Percentiles rank a stretch among this genome's conserved stretches.
Conservation (phyloP, 2,113 vertebrate genomes). For the Tretioscincus oriximinensis region DNA sequence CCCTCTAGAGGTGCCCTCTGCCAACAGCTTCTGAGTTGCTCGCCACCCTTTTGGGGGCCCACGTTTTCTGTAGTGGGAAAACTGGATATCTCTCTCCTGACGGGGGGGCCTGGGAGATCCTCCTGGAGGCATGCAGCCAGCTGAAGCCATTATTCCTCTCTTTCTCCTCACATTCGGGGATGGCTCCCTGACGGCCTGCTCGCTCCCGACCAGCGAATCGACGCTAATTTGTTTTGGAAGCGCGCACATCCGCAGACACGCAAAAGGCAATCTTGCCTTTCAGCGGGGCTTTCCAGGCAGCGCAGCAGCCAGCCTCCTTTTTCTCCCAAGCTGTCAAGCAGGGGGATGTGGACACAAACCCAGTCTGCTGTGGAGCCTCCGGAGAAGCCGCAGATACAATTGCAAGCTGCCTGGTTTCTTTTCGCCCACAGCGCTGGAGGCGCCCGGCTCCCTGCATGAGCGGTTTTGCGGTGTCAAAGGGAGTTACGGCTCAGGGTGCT, state of each 20-base stretch:
- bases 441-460: not conserved
- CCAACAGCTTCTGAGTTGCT: constrained; percentile 38
- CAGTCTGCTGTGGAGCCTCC: not conserved
- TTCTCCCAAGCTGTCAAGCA: not conserved
- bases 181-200: constrained; percentile 63
- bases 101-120: constrained; percentile 60
- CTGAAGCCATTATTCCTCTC: constrained; percentile 66
- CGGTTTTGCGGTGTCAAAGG: not conserved
- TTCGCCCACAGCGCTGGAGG: not conserved
- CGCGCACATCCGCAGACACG: constrained; percentile 66
- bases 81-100: not conserved
- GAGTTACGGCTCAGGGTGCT: not conserved
- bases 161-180: constrained; percentile 61
- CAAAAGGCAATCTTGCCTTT: constrained; percentile 65
- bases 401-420: not conserved
- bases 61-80: too few species aligned
- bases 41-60: constrained; percentile 17
- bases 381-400: not conserved
- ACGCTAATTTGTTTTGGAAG: constrained; percentile 70
- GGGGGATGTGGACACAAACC: constrained; percentile 22
- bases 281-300: constrained; percentile 52
- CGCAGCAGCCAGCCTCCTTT: constrained; percentile 53
- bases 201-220: constrained; percentile 66
- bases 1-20: not conserved
- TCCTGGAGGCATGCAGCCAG: constrained; percentile 56